Conservation (phyloP, 1,140 invertebrate species). For the Drosophila auraria region DNA sequence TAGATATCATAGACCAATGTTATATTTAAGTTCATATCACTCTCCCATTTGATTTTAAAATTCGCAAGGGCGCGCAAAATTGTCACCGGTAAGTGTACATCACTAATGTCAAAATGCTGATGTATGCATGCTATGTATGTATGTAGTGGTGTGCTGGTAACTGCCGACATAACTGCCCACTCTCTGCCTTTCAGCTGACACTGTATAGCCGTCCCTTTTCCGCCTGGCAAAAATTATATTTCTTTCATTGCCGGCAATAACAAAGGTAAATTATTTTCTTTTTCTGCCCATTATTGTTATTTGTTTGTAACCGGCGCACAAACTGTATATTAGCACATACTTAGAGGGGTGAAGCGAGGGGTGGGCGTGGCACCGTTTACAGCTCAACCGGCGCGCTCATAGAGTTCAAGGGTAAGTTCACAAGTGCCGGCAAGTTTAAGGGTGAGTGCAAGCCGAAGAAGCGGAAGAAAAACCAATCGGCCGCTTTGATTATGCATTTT, state of each 20-base stretch:
- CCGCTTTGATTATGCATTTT: conserved; percentile 22
- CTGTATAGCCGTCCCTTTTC: conserved; percentile 39
- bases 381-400: conserved; percentile 31
- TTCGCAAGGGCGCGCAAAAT: conserved; percentile 29
- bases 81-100: conserved; percentile 18
- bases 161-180: conserved; percentile 43
- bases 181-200: conserved; percentile 28
- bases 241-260: conserved; percentile 48
- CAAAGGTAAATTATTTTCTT: conserved; percentile 30
- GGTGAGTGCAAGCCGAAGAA: conserved; percentile 31
- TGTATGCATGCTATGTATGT: conserved; percentile 5
- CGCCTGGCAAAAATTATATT: conserved; percentile 31
- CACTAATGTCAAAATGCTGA: conserved; percentile 5
- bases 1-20: background rate
- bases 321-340: background rate
- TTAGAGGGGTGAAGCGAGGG: background rate
- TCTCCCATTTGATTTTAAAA: conserved; percentile 13
- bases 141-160: conserved; percentile 7
- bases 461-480: conserved; percentile 12
- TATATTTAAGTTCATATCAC: background rate
- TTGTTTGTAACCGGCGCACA: conserved; percentile 3
- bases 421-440: conserved; percentile 49
- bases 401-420: conserved; percentile 55
- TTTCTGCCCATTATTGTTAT: conserved; percentile 7
- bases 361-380: conserved; percentile 53